These are phyloP conservation scores for Poeciliopsis prolifica DNA, from an alignment of 2,113 vertebrate genomes.

Conservation along the genomic window DNA sequence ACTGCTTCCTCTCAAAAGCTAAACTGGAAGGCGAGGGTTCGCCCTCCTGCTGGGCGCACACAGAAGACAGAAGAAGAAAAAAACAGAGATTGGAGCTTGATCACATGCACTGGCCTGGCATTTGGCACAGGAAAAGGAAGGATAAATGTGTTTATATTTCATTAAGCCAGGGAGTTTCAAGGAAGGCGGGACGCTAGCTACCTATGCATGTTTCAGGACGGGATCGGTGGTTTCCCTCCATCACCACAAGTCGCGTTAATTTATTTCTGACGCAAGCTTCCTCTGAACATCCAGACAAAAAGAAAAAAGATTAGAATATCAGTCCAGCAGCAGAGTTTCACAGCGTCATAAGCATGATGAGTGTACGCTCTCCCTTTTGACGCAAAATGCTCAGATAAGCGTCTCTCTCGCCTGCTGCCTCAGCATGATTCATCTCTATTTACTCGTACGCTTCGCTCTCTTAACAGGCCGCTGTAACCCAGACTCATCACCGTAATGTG, in stretches of 20 bases:
- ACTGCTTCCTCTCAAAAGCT: conserved; percentile 45
- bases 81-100: conserved; percentile 24
- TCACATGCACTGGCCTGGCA: conserved; percentile 21
- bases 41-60: conserved; percentile 16
- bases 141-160: conserved; percentile 18
- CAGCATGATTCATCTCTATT: conserved; percentile 60
- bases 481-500: conserved; percentile 56
- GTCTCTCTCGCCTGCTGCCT: conserved; percentile 42
- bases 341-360: conserved; percentile 26
- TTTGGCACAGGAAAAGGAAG: not conserved
- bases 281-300: conserved; percentile 47
- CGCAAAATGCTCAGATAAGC: conserved; percentile 41
- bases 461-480: conserved; percentile 44
- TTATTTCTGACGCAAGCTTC: conserved; percentile 23
- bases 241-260: conserved; percentile 5
- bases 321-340: conserved; percentile 42
- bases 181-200: not conserved
- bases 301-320: conserved; percentile 23
- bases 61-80: conserved; percentile 9
- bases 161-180: conserved; percentile 8
- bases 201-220: conserved; percentile 1
- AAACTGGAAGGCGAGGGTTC: conserved; percentile 29
- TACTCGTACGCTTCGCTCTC: conserved; percentile 37
- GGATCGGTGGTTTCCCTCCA: conserved; percentile 1
- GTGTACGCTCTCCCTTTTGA: conserved; percentile 39